Evolutionary conservation across 2,797 vertebrate species (phyloP).

Genomic region (Pampus argenteus): DNA sequence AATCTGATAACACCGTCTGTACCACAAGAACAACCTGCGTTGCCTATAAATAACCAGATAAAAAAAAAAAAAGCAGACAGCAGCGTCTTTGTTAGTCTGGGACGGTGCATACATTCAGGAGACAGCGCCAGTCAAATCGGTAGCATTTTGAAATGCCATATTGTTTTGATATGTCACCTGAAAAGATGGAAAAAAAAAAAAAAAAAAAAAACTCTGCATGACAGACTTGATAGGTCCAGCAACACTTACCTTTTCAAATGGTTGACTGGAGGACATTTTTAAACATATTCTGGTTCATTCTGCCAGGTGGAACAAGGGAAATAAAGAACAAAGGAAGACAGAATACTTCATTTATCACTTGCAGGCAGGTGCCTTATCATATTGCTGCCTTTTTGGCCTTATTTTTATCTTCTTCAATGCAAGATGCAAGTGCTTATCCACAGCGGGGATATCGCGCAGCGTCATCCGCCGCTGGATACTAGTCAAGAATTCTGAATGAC

Average conservation of each 20-base stretch:
- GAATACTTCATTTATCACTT: slow-evolving; percentile 70
- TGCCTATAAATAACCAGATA: slow-evolving; percentile 64
- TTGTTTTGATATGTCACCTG: slow-evolving; percentile 57
- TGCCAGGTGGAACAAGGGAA: slow-evolving; percentile 59
- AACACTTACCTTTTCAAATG: slow-evolving; percentile 66
- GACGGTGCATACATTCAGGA: slow-evolving; percentile 42
- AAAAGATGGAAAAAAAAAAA: slow-evolving; percentile 28
- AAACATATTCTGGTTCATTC: slow-evolving; percentile 52
- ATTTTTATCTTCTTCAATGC: slow-evolving; percentile 38
- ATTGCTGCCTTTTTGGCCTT: slow-evolving; percentile 53
- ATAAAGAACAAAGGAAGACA: slow-evolving; percentile 57
- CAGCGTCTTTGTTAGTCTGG: slow-evolving; percentile 53
- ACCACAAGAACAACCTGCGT: slow-evolving; percentile 10
- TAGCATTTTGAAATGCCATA: slow-evolving; percentile 73
- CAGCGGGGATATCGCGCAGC: slow-evolving; percentile 14
- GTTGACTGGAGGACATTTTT: slow-evolving; percentile 53
- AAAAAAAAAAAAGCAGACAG: slow-evolving; percentile 60
- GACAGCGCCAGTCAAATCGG: slow-evolving; percentile 62
- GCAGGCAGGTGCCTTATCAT: slow-evolving; percentile 56
- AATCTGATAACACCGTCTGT: slow-evolving; percentile 19
- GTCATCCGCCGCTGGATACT: slow-evolving; percentile 38
- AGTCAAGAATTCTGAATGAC: slow-evolving; percentile 50
- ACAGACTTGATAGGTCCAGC: slow-evolving; percentile 61
- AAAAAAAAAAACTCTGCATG: slow-evolving; percentile 28
- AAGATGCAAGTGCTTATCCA: slow-evolving; percentile 37